Evolutionary conservation across 2,113 vertebrate genomes (phyloP).

Genomic region (Cynoglossus semilaevis): DNA sequence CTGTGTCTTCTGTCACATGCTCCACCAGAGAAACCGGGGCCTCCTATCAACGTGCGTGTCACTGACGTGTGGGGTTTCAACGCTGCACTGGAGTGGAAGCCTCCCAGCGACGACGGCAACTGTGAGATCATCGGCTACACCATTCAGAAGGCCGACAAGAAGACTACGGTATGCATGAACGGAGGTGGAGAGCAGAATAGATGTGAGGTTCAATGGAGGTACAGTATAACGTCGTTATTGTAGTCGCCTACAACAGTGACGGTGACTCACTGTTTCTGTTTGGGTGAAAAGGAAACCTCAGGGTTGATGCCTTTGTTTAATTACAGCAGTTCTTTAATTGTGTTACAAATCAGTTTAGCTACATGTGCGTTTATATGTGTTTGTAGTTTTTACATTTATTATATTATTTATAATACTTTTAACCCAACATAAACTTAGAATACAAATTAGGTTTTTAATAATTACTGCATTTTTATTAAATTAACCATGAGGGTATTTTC

Average conservation of each 20-base stretch:
- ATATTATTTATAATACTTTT: no score
- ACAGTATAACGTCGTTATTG: neutral
- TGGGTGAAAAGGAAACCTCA: neutral
- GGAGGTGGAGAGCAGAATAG: neutral
- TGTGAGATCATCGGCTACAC: slow-evolving; percentile 84
- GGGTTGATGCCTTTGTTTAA: no score
- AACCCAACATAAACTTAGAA: no score
- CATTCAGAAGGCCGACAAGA: slow-evolving; percentile 87
- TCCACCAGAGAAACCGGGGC: slow-evolving; percentile 82
- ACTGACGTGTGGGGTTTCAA: slow-evolving; percentile 91
- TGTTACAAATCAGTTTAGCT: no score
- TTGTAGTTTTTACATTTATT: no score
- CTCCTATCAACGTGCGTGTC: slow-evolving; percentile 74
- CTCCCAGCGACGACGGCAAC: slow-evolving; percentile 86
- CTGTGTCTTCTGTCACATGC: neutral
- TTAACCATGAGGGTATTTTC: no score
- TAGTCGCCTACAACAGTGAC: neutral
- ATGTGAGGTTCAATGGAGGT: slow-evolving; percentile 1
- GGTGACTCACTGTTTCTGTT: neutral
- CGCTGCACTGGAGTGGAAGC: slow-evolving; percentile 84
- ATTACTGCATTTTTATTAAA: no score
- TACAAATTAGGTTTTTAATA: no score
- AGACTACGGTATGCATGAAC: slow-evolving; percentile 79
- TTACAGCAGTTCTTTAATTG: no score
- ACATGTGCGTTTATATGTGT: no score